Conservation (phyloP, 2,113 vertebrate genomes). For the Gracilinanus agilis region DNA sequence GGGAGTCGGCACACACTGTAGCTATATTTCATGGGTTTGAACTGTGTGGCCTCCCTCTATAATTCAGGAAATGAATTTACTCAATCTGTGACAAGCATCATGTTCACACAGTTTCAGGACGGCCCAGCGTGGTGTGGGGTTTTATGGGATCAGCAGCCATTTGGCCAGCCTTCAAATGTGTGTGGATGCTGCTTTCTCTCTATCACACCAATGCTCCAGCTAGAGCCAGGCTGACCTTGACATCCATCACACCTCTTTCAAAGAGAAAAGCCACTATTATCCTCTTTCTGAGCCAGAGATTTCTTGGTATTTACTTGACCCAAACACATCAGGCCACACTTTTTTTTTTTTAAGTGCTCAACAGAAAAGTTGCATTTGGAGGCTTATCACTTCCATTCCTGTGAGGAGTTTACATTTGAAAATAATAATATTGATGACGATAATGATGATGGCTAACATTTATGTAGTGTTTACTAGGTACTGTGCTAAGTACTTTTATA, state of each 20-base stretch:
- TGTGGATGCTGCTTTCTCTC: rapidly evolving
- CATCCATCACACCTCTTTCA: slow-evolving; percentile 21
- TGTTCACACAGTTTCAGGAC: slow-evolving; percentile 48
- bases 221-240: not conserved
- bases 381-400: not conserved
- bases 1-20: slow-evolving; percentile 46
- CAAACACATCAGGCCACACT: not conserved
- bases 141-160: rapidly evolving
- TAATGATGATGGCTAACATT: not conserved
- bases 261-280: not conserved
- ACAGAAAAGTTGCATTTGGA: not conserved
- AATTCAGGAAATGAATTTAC: slow-evolving; percentile 82
- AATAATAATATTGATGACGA: not conserved
- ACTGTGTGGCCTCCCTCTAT: slow-evolving; percentile 35
- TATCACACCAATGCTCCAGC: rapidly evolving
- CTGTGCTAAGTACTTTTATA: not conserved
- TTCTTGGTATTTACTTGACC: slow-evolving; percentile 4
- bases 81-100: slow-evolving; percentile 70
- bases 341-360: not conserved
- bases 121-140: rapidly evolving
- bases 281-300: not conserved
- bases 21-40: slow-evolving; percentile 56
- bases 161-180: rapidly evolving
- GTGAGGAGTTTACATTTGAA: not conserved
- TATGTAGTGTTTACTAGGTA: not conserved